Evolutionary conservation across 92 coral and sea anemone genomes (phyloP), one percentile per base, ranked within the genome.

Genomic region (Umimayanthus chanpuru): DNA sequence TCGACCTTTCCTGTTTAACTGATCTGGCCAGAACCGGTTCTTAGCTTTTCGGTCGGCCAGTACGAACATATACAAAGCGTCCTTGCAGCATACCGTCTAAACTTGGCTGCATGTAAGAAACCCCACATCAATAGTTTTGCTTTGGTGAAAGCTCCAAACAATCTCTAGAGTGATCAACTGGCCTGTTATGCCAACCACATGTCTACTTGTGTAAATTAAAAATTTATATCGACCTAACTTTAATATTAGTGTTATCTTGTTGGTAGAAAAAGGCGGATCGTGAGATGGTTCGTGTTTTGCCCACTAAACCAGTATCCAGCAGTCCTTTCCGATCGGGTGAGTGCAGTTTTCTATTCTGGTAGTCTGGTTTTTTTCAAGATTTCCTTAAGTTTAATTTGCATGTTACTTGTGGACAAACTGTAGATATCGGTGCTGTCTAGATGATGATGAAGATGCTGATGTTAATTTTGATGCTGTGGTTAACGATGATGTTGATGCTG

Each of bases 311-410:
- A 32, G 85, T 29, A 15, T 56, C 47, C 11, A 79, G n/a, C 82
- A 79, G 85, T 40, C 75, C 67, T 81, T 81, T 81, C 73, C 44
- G 85, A 81, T 81, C 85, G 20, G 85, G 85, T 81, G 32, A 61
- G 85, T 81, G 6, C 12, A 4, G 11, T 20, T 30, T 64, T 21
- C 11, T 20, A 0, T 14, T 81, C 25, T 6, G 28, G 5, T 4
- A 11, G 14, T 10, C 16, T 47, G 1, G 15, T 9, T 5, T 61
- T 3, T 61, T 23, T 61, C 68, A 53, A 53, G 58, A 53, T 53
- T 53, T 47, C 23, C 7, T 18, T 61, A 20, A 61, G 26, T 61
- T 61, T 61, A 26, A 4, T 4, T 21, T 8, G 8, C 68, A 18
- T 9, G 1, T 61, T 61, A 53, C 58, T 53, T 53, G 58, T 15